These are phyloP conservation scores for Pseudomyrmex concolor DNA, from an alignment of 1,140 invertebrate genomes.

Conservation along the genomic window DNA sequence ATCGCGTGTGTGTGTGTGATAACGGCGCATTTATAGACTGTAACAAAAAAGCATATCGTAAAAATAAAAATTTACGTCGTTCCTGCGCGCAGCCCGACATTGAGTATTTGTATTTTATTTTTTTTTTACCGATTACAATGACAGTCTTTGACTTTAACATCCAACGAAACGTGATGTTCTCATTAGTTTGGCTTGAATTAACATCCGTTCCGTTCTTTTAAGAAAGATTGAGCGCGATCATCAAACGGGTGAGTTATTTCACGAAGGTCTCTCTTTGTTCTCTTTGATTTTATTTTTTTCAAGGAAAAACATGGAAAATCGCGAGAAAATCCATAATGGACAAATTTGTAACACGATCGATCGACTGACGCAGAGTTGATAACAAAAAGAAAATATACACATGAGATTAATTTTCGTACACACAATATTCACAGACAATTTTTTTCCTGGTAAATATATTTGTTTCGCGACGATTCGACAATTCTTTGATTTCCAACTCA, in stretches of 20 bases:
- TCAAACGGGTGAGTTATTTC: constrained; percentile 34
- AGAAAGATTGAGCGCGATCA: background rate
- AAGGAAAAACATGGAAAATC: background rate
- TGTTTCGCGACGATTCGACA: too few species aligned
- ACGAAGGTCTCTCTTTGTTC: background rate
- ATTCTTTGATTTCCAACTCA: too few species aligned
- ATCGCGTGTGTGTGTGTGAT: background rate
- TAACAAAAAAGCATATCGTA: background rate
- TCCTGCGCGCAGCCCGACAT: background rate
- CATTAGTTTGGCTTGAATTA: constrained; percentile 40
- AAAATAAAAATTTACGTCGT: constrained; percentile 1
- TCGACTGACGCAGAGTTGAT: background rate
- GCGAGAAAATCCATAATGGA: background rate
- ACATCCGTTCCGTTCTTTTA: constrained; percentile 5
- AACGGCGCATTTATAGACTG: background rate
- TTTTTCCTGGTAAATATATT: too few species aligned
- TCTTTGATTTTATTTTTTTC: background rate
- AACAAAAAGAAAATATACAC: too few species aligned
- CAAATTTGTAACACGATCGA: constrained; percentile 3
- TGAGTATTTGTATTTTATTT: background rate
- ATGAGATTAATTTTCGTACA: too few species aligned
- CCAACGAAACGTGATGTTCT: constrained; percentile 30
- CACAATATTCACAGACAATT: too few species aligned
- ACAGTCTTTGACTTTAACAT: constrained; percentile 28
- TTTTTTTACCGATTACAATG: background rate